These are phyloP conservation scores for Lordiphosa clarofinis DNA, from an alignment of 1,140 invertebrate genomes.

Conservation along the genomic window DNA sequence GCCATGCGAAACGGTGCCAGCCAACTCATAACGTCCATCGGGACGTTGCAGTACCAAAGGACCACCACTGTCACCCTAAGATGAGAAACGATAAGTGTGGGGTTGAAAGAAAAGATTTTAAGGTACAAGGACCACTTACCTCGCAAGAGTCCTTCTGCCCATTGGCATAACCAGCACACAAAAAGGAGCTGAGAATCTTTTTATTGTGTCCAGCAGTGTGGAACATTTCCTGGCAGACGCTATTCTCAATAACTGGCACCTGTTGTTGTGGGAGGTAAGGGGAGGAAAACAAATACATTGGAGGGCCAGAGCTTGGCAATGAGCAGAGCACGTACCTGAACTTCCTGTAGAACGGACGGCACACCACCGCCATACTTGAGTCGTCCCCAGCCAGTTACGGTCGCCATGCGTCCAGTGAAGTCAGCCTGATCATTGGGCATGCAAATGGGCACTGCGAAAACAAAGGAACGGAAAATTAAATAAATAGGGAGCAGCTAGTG, in stretches of 20 bases:
- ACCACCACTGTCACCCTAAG: constrained; percentile 95
- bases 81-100: neutral
- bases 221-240: constrained; percentile 96
- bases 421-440: constrained; percentile 91
- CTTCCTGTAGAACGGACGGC: constrained; percentile 93
- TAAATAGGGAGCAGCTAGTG: neutral
- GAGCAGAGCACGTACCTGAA: constrained; percentile 82
- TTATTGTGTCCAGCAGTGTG: constrained; percentile 92
- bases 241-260: constrained; percentile 94
- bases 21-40: constrained; percentile 92
- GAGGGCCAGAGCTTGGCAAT: too few relatives aligned
- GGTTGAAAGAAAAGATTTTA: neutral
- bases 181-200: constrained; percentile 91
- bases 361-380: constrained; percentile 90
- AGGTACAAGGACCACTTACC: constrained; percentile 81
- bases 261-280: constrained; percentile 31
- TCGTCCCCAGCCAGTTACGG: constrained; percentile 89
- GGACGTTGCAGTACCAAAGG: constrained; percentile 91
- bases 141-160: constrained; percentile 97
- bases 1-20: constrained; percentile 96
- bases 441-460: constrained; percentile 90
- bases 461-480: neutral
- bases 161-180: constrained; percentile 96
- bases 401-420: constrained; percentile 90
- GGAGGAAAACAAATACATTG: constrained; percentile 11